Conservation (phyloP, 2,888 invertebrate species). For the Scelioninae gen. 1 region DNA sequence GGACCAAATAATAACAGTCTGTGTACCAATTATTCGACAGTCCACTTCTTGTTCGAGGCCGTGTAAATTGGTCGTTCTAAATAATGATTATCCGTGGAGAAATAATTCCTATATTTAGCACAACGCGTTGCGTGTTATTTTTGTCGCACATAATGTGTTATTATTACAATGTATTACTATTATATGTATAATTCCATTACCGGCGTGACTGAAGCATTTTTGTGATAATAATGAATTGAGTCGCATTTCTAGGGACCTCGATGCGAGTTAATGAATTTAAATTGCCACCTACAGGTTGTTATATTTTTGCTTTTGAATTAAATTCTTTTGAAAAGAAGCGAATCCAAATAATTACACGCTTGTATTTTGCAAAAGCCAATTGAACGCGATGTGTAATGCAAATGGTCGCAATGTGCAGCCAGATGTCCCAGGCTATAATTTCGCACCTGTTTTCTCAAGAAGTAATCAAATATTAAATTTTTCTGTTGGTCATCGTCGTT, state of each 20-base stretch:
- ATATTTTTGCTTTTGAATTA: neutral
- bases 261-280: constrained; percentile 62
- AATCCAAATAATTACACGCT: constrained; percentile 56
- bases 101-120: constrained; percentile 49
- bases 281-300: constrained; percentile 43
- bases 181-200: constrained; percentile 50
- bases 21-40: no score
- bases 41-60: constrained; percentile 13
- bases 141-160: constrained; percentile 45
- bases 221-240: constrained; percentile 43
- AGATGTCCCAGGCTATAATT: constrained; percentile 63
- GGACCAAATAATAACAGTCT: no score
- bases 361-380: no score
- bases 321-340: constrained; percentile 40
- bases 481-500: constrained; percentile 57
- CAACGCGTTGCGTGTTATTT: no score
- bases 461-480: constrained; percentile 59
- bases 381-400: no score
- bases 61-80: constrained; percentile 37
- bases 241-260: constrained; percentile 22
- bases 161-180: constrained; percentile 51
- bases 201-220: constrained; percentile 46
- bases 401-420: no score
- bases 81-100: constrained; percentile 33
- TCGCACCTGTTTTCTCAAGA: constrained; percentile 50